These are phyloP conservation scores for Epirrita christyi DNA, from an alignment of 2,888 invertebrate species.

Conservation along the genomic window DNA sequence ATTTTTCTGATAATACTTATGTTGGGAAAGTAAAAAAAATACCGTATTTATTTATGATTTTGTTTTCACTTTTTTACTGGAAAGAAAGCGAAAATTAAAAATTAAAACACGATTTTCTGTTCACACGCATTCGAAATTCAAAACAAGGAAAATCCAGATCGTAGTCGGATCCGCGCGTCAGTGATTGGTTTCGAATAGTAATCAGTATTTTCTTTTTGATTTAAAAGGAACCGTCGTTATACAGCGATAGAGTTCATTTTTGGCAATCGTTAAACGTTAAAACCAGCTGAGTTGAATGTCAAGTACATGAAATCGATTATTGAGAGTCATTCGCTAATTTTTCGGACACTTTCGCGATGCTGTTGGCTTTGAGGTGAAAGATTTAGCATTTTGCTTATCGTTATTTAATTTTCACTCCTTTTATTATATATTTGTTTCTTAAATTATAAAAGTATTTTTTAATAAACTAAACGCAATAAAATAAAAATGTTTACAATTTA, in stretches of 20 bases:
- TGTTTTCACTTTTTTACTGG: neutral
- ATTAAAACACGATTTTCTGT: slow-evolving; percentile 54
- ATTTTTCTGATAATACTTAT: too few species aligned
- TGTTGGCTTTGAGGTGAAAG: slow-evolving; percentile 57
- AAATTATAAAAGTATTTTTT: too few species aligned
- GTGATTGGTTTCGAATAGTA: slow-evolving; percentile 54
- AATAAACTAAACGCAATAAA: too few species aligned
- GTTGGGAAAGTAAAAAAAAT: too few species aligned
- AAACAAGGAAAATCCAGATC: slow-evolving; percentile 59
- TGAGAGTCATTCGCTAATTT: slow-evolving; percentile 57
- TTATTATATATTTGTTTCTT: too few species aligned
- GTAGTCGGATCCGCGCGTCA: slow-evolving; percentile 43
- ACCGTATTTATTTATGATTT: neutral
- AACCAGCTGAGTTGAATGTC: slow-evolving; percentile 65
- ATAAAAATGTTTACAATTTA: too few species aligned
- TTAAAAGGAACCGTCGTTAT: slow-evolving; percentile 43
- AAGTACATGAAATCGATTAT: slow-evolving; percentile 79
- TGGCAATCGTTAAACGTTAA: slow-evolving; percentile 29
- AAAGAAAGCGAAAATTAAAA: slow-evolving; percentile 51
- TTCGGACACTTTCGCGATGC: slow-evolving; percentile 72
- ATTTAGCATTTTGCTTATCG: slow-evolving; percentile 50
- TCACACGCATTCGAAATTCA: slow-evolving; percentile 62
- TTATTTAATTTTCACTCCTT: neutral
- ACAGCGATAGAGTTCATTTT: slow-evolving; percentile 43
- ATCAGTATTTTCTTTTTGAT: slow-evolving; percentile 37